A percentile compares a stretch with the other conserved stretches of the same genome.
Evolutionary conservation across 1,140 invertebrate genomes (phyloP).

Genomic region (Drosophila kanapiae): DNA sequence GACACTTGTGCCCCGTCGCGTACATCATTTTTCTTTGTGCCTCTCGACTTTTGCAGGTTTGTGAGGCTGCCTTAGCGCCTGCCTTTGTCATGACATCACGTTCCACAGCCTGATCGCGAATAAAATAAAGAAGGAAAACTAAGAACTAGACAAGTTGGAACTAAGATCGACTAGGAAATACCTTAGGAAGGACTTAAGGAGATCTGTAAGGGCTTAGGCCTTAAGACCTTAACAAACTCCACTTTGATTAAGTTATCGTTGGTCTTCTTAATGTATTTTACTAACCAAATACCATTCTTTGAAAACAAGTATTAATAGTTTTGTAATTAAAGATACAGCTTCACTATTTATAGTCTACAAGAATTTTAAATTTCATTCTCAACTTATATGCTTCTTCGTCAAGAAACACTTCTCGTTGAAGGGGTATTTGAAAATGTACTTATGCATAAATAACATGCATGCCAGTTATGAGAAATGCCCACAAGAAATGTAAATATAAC

Average conservation of each 20-base stretch:
- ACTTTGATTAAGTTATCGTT: no score
- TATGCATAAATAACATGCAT: slow-evolving; percentile 45
- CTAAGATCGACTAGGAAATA: slow-evolving; percentile 13
- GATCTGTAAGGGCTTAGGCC: neutral
- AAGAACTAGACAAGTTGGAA: slow-evolving; percentile 9
- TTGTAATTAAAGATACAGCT: no score
- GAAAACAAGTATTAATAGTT: no score
- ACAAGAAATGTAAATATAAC: slow-evolving; percentile 50
- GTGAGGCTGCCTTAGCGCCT: slow-evolving; percentile 51
- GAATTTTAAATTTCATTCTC: neutral
- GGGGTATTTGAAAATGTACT: slow-evolving; percentile 36
- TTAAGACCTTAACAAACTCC: neutral
- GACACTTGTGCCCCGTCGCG: slow-evolving; percentile 66
- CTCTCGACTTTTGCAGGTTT: slow-evolving; percentile 12
- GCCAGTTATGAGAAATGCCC: slow-evolving; percentile 53
- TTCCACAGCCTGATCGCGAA: slow-evolving; percentile 36
- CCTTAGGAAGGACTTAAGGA: neutral
- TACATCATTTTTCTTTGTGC: slow-evolving; percentile 56
- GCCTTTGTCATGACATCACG: slow-evolving; percentile 72
- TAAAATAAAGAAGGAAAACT: slow-evolving; percentile 22
- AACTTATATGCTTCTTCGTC: neutral
- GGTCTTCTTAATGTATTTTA: no score
- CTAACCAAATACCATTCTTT: no score
- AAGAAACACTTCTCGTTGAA: neutral
- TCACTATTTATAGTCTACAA: neutral